These are phyloP conservation scores for Equus przewalskii DNA, from an alignment of 2,113 vertebrate species.

Conservation along the genomic window DNA sequence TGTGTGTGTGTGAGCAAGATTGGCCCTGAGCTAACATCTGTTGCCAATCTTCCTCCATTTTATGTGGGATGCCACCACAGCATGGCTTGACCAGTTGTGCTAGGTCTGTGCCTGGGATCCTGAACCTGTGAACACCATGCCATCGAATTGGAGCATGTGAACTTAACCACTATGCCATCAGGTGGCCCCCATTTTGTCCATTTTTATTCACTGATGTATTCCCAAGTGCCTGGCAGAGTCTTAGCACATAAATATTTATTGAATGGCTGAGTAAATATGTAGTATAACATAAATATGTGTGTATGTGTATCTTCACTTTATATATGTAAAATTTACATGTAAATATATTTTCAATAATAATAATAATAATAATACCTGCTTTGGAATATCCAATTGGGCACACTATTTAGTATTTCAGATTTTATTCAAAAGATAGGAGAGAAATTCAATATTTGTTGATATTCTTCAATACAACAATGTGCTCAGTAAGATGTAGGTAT, in stretches of 20 bases:
- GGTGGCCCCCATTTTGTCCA: neutral
- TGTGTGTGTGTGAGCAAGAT: no score
- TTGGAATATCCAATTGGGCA: neutral
- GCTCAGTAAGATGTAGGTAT: neutral
- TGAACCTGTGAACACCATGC: no score
- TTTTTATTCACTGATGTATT: neutral
- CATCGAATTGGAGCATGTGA: no score
- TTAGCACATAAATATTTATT: conserved; percentile 33
- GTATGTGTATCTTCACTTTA: neutral
- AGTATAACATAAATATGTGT: neutral
- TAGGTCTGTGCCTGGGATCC: no score
- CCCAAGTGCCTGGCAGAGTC: neutral
- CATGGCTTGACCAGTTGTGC: no score
- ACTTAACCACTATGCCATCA: no score
- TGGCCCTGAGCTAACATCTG: no score
- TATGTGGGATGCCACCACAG: no score
- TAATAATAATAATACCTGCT: neutral
- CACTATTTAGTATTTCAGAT: conserved; percentile 34
- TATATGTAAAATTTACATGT: neutral
- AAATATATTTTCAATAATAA: neutral
- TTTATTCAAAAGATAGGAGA: conserved; percentile 14
- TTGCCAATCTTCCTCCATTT: no score
- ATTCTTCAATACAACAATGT: neutral
- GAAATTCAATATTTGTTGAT: neutral
- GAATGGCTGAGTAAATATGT: neutral